Conservation (phyloP, 1,140 invertebrate species). For the Stratiolaelaps scimitus region DNA sequence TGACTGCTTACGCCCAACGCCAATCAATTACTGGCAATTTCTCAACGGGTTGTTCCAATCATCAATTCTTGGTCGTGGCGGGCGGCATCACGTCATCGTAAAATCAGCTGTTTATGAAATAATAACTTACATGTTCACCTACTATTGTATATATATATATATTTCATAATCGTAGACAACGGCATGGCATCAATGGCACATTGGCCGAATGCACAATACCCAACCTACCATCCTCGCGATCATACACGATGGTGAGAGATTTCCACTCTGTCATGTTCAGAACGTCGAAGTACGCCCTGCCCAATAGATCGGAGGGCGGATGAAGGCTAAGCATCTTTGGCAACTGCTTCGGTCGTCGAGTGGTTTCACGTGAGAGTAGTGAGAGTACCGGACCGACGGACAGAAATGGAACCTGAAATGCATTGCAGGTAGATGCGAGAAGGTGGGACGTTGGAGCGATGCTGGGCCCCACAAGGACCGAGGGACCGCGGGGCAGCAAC, state of each 20-base stretch:
- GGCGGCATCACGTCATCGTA: too few species aligned
- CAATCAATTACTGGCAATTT: too few species aligned
- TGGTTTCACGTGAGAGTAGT: background rate
- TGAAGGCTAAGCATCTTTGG: background rate
- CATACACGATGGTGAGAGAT: background rate
- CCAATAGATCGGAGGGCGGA: background rate
- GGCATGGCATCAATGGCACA: too few species aligned
- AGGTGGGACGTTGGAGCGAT: background rate
- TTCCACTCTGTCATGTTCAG: constrained; percentile 20
- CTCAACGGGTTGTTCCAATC: background rate
- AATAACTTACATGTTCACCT: too few species aligned
- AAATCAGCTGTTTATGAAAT: too few species aligned
- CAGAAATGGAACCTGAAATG: background rate
- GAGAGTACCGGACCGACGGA: background rate
- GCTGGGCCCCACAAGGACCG: background rate
- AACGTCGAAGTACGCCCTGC: constrained; percentile 17
- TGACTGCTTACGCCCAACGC: too few species aligned
- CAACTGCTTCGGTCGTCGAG: too few species aligned
- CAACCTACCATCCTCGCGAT: background rate
- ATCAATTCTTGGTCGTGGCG: too few species aligned
- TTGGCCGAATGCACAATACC: too few species aligned
- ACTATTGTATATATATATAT: too few species aligned
- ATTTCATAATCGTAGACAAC: too few species aligned
- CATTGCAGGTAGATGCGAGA: background rate
- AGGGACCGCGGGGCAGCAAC: background rate